These are phyloP conservation scores for Vultur gryphus DNA, from an alignment of 2,797 vertebrate species.

Conservation along the genomic window DNA sequence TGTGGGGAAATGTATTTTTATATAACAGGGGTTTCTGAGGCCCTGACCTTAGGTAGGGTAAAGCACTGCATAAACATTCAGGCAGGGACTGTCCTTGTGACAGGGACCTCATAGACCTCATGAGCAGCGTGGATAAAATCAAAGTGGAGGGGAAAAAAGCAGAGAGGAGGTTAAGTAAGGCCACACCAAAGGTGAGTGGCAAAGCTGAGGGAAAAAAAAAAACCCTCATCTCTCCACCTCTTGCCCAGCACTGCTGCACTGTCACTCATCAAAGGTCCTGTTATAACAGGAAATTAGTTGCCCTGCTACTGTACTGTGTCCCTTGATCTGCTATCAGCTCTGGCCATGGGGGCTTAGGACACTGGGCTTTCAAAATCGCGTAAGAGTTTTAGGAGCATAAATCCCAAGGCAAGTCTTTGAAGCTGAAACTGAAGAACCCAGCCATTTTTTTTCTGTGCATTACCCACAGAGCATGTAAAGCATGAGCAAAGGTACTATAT, in stretches of 20 bases:
- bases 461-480: fast-evolving
- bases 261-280: background rate
- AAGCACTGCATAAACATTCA: background rate
- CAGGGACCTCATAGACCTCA: background rate
- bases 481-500: background rate
- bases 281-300: background rate
- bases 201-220: background rate
- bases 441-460: background rate
- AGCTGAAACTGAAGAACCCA: background rate
- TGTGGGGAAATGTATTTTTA: background rate
- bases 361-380: background rate
- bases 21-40: background rate
- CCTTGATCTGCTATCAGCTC: background rate
- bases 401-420: background rate
- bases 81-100: background rate
- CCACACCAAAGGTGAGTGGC: background rate
- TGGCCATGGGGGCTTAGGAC: background rate
- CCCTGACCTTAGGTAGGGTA: background rate
- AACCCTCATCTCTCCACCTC: background rate
- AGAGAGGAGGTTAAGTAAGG: background rate
- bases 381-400: background rate
- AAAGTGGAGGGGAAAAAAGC: background rate
- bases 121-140: background rate
- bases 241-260: background rate
- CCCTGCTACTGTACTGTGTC: background rate